Evolutionary conservation across 2,797 vertebrate species (phyloP).

Genomic region (Gymnothorax javanicus): DNA sequence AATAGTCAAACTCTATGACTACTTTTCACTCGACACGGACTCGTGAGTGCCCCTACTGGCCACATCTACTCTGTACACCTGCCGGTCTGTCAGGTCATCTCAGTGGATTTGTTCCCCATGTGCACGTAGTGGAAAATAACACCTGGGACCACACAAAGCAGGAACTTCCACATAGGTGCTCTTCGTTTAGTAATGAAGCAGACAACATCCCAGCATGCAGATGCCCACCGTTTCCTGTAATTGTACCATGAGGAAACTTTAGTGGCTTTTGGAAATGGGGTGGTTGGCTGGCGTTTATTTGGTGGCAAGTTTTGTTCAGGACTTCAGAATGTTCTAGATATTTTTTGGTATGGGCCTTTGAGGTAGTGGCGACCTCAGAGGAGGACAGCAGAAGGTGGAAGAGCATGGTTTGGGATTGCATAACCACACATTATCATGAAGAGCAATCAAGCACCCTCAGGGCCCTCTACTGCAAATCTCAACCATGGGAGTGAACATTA

Average conservation of each 20-base stretch:
- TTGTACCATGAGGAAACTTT: not conserved
- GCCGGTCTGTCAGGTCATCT: not conserved
- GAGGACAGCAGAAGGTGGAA: not conserved
- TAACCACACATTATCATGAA: not conserved
- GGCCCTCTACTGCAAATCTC: not conserved
- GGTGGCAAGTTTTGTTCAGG: not conserved
- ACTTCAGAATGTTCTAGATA: no score
- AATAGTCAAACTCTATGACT: slow-evolving; percentile 95
- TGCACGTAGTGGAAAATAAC: not conserved
- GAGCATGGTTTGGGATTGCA: not conserved
- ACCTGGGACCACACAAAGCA: not conserved
- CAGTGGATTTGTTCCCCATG: not conserved
- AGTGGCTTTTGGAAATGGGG: not conserved
- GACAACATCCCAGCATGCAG: not conserved
- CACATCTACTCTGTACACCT: not conserved
- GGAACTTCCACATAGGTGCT: not conserved
- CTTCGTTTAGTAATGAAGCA: not conserved
- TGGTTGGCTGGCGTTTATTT: not conserved
- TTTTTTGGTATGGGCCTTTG: not conserved
- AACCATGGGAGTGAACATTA: not conserved
- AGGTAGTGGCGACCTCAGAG: not conserved
- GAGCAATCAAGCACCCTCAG: not conserved
- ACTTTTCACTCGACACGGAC: slow-evolving; percentile 94
- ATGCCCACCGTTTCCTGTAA: not conserved
- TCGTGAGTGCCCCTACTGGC: slow-evolving; percentile 78